A percentile compares a stretch with the other conserved stretches of the same genome.
Conservation (phyloP, 2,797 vertebrate genomes). For the Neoniphon sammara region DNA sequence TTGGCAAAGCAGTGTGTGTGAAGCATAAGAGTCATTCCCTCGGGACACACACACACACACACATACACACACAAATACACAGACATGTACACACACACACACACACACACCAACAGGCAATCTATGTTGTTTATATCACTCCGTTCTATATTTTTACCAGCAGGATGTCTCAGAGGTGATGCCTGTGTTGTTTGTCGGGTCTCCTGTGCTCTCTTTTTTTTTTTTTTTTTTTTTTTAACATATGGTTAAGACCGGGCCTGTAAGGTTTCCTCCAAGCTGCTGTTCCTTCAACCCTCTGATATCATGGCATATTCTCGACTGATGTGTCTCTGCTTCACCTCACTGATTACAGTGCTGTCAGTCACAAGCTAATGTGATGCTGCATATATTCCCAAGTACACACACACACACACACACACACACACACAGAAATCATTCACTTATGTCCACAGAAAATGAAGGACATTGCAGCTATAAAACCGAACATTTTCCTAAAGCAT, state of each 20-base stretch:
- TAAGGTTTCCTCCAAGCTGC: conserved; percentile 33
- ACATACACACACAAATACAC: conserved; percentile 50
- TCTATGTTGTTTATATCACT: conserved; percentile 67
- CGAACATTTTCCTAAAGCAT: conserved; percentile 18
- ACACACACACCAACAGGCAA: conserved; percentile 55
- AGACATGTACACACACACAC: conserved; percentile 26
- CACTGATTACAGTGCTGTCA: conserved; percentile 58
- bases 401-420: conserved; percentile 4
- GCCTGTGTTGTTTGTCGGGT: conserved; percentile 29
- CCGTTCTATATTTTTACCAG: conserved; percentile 43
- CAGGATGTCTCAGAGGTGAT: conserved; percentile 52
- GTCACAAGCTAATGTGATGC: conserved; percentile 37
- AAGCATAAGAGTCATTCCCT: conserved; percentile 77
- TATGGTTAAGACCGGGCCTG: conserved; percentile 1
- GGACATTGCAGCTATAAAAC: conserved; percentile 1
- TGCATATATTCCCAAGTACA: background rate
- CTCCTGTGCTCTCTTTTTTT: conserved; percentile 34
- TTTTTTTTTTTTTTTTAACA: conserved; percentile 34
- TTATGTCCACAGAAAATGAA: background rate
- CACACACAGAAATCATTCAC: background rate
- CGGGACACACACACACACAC: too few relatives aligned
- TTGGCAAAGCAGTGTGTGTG: conserved; percentile 80
- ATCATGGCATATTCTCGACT: conserved; percentile 32
- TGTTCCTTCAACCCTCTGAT: conserved; percentile 35
- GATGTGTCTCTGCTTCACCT: conserved; percentile 36